These are phyloP conservation scores for Bubo bubo DNA, from an alignment of 2,113 vertebrate genomes.

Conservation along the genomic window DNA sequence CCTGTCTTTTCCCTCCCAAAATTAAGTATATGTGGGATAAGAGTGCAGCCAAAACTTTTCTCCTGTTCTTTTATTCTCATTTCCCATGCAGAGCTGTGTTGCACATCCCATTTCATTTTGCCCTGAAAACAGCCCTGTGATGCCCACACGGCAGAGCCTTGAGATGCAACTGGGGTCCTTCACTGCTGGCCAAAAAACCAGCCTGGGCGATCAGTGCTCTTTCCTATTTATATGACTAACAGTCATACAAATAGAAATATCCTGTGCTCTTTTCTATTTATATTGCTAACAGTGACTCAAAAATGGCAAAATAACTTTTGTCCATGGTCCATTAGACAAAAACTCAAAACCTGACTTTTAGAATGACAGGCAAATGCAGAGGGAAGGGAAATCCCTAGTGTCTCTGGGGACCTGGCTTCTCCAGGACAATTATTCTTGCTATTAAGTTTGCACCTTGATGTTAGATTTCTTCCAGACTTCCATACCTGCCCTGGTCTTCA, in stretches of 20 bases:
- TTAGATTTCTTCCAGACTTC: not conserved
- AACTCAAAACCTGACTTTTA: not conserved
- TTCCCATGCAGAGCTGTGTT: fast-evolving
- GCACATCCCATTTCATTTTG: not conserved
- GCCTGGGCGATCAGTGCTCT: not conserved
- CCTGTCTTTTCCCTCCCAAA: not conserved
- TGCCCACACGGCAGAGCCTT: fast-evolving
- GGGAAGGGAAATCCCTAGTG: not conserved
- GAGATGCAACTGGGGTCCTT: not conserved
- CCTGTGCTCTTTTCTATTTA: not conserved
- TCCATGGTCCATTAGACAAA: not conserved
- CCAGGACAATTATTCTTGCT: not conserved
- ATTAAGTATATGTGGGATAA: not conserved
- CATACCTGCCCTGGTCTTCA: not conserved
- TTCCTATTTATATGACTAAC: not conserved
- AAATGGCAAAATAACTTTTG: not conserved
- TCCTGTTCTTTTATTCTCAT: not conserved
- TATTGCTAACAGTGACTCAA: too few species aligned
- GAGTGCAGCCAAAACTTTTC: not conserved
- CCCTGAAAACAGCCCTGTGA: not conserved
- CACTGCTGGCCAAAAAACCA: not conserved
- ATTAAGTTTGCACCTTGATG: not conserved
- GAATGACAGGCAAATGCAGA: not conserved
- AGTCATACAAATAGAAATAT: too few species aligned
- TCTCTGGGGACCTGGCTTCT: not conserved